Evolutionary conservation across 2,888 invertebrate species (phyloP), one percentile per base, ranked within the genome.

Genomic region (Cylloceria caligata): DNA sequence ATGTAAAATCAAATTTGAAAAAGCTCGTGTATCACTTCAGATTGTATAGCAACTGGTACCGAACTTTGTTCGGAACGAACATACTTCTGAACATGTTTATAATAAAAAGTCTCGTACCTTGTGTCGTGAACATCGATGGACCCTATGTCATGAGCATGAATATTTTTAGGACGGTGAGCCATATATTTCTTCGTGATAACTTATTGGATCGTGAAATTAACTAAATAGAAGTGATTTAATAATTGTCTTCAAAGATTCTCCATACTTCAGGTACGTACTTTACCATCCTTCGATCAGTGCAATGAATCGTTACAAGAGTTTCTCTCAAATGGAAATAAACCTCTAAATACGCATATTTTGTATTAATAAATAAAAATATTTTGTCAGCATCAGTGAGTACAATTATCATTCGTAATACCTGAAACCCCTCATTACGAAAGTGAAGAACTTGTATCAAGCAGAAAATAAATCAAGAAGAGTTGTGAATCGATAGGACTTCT

Each of bases 151-250:
- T 83, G 74, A 73, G 68, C 0, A 80, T 83, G 80, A 73, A 80
- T 16, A 83, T 24, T 55, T 83, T 80, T 30, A 60, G 64, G 11
- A n/a, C 13, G 34, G 83, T 80, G 34, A 78, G 64, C 62, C n/a
- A 19, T 34, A n/a, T 1, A 16, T 42, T 16, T 19, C 19, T 1
- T 34, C 16, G 9, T 34, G 2, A 9, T 7, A 16, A n/a, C n/a
- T 30, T 57, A 1, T 6, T 6, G 13, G 7, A 16, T 34, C 13
- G 27, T 3, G 1, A 57, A 0, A n/a, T n/a, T 49, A n/a, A 13
- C 13, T 3, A 5, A 16, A 57, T 24, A 55, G 24, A 9, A 16
- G 9, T 57, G 16, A 57, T 3, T n/a, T 39, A 3, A 11, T 39
- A 21, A 39, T 64, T 30, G 2, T 47, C 11, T 67, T 47, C 11